Evolutionary conservation across 2,113 vertebrate genomes (phyloP), one percentile per base, ranked within the genome.

Genomic region (Mastomys coucha): DNA sequence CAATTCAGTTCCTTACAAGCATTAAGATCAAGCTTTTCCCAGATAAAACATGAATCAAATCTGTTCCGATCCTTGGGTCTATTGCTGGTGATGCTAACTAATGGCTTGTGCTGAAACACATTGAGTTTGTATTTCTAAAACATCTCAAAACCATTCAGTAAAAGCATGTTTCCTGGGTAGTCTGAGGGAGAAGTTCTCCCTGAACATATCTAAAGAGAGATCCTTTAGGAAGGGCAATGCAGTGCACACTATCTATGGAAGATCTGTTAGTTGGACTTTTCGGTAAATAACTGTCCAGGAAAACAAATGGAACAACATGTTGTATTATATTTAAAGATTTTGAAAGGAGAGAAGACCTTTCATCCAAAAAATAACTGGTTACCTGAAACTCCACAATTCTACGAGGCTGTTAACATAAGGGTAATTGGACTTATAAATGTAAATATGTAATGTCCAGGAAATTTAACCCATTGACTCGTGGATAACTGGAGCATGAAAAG

Each of bases 381-480:
- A 58, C 36, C 7, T 5, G n/a, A 80, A 63, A 93, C 19, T 17
- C 26, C 14, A 84, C 12, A 58, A 31, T 33, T 73, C 36, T 78
- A 63, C 33, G 72, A 45, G 76, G 45, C 26, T 73, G 45, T 75
- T 93, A 91, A 90, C 39, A 22, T 45, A 56, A 5, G 45, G 24
- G 53, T 70, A 88, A 82, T 65, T 78, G 11, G 10, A 76, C 7
- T 85, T 90, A 10, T 56, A 93, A 91, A 93, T 33, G 20, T 78
- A 96, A 95, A 65, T 93, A 91, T 49, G 70, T 91, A 86, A 28
- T 92, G 85, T 82, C 33, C 89, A 53, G 60, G 60, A 95, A 90
- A 33, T 93, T 94, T 49, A 75, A 82, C 45, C 22, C n/a, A 88
- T 88, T 94, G 13, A 31, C 11, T 72, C 93, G 33, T 58, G 13